Evolutionary conservation across 2,113 vertebrate genomes (phyloP).

Genomic region (Xenopus borealis): DNA sequence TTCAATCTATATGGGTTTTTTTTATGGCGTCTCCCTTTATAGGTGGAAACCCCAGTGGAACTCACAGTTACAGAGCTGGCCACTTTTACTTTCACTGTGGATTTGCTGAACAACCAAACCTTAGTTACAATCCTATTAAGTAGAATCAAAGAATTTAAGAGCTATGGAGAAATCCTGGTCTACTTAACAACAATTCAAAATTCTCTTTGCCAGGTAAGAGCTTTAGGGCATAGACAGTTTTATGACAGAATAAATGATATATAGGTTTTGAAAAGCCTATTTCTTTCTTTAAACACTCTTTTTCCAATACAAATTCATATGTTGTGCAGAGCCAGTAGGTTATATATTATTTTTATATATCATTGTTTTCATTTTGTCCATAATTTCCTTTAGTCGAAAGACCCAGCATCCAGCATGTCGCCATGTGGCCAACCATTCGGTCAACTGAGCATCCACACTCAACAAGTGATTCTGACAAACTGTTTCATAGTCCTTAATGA

Average conservation of each 20-base stretch:
- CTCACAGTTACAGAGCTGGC: slow-evolving; percentile 8
- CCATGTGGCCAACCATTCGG: neutral
- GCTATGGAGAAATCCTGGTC: neutral
- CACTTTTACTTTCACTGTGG: neutral
- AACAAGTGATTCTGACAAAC: slow-evolving; percentile 21
- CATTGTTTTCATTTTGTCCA: too few species aligned
- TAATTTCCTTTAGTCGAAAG: too few species aligned
- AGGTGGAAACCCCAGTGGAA: slow-evolving; percentile 1
- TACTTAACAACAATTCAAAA: slow-evolving; percentile 12
- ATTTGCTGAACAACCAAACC: slow-evolving; percentile 9
- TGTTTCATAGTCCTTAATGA: slow-evolving; percentile 19
- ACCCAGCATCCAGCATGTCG: too few species aligned
- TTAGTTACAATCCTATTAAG: slow-evolving; percentile 1
- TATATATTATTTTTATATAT: too few species aligned
- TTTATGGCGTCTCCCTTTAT: neutral
- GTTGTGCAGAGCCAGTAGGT: too few species aligned
- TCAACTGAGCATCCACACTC: slow-evolving; percentile 9
- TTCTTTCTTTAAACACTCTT: too few species aligned
- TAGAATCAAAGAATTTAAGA: neutral
- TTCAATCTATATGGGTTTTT: neutral
- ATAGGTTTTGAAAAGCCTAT: too few species aligned
- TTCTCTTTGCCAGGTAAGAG: slow-evolving; percentile 17
- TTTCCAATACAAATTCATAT: too few species aligned
- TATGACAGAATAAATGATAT: too few species aligned
- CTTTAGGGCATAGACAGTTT: too few species aligned